These are phyloP conservation scores for Cynaeus angustus DNA, from an alignment of 2,888 invertebrate species.

Conservation along the genomic window DNA sequence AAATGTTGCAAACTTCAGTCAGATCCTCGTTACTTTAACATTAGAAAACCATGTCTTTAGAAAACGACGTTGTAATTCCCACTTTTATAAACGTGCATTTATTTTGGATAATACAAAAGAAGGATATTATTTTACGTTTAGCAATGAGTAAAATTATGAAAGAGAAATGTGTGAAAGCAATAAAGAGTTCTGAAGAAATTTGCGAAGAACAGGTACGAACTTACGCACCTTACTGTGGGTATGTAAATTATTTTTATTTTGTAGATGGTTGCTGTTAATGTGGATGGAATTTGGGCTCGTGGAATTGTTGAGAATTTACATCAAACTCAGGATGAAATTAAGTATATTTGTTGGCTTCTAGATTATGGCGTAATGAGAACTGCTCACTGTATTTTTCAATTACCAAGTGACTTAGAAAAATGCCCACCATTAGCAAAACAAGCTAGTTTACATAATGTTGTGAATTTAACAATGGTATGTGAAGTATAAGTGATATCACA, in stretches of 20 bases:
- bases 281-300: constrained; percentile 33
- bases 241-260: not conserved
- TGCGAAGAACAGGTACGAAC: not conserved
- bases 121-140: constrained; percentile 25
- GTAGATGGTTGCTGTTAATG: constrained; percentile 31
- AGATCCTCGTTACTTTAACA: not conserved
- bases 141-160: constrained; percentile 10
- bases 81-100: constrained; percentile 37
- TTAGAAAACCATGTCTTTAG: not conserved
- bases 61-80: constrained; percentile 32
- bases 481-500: not conserved
- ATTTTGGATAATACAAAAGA: constrained; percentile 43
- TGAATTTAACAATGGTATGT: constrained; percentile 50
- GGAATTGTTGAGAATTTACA: constrained; percentile 15
- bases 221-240: not conserved
- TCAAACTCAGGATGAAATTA: not conserved
- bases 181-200: not conserved
- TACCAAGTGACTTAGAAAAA: constrained; percentile 47
- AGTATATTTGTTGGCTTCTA: constrained; percentile 53
- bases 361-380: constrained; percentile 53
- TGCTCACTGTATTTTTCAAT: constrained; percentile 41
- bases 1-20: not conserved
- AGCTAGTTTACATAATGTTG: constrained; percentile 54
- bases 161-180: not conserved
- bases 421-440: constrained; percentile 49